A percentile compares a stretch with the other conserved stretches of the same genome.
Conservation (phyloP, 2,888 invertebrate species). For the Thumatha senex region DNA sequence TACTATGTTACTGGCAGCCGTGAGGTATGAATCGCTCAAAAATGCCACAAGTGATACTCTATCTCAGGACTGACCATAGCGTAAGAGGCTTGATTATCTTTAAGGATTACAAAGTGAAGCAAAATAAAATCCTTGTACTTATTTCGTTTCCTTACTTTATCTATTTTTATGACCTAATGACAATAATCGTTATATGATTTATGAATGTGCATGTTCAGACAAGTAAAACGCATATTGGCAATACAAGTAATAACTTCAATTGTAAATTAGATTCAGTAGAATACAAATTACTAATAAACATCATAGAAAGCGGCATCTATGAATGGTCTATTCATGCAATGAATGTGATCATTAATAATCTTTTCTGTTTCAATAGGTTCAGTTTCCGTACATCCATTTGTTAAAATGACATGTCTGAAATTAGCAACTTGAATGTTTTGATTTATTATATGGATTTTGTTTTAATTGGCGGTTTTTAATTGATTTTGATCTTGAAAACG, state of each 20-base stretch:
- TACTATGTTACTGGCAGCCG: too few species aligned
- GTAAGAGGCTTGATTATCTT: too few species aligned
- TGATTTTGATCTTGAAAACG: not conserved
- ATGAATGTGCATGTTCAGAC: constrained; percentile 33
- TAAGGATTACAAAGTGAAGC: too few species aligned
- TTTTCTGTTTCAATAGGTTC: constrained; percentile 48
- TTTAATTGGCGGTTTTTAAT: constrained; percentile 3
- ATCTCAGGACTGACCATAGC: too few species aligned
- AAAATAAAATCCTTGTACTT: too few species aligned
- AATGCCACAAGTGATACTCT: too few species aligned
- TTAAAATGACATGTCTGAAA: constrained; percentile 42
- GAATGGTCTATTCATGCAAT: constrained; percentile 53
- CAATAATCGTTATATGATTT: constrained; percentile 27
- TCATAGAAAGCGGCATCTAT: constrained; percentile 45
- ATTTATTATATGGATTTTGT: constrained; percentile 28
- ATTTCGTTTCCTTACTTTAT: too few species aligned
- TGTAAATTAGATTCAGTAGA: constrained; percentile 50
- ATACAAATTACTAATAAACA: constrained; percentile 50
- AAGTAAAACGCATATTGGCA: constrained; percentile 22
- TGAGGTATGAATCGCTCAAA: too few species aligned
- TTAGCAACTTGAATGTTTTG: constrained; percentile 39
- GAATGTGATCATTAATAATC: constrained; percentile 55
- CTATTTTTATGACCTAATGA: constrained; percentile 10
- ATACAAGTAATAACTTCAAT: constrained; percentile 33
- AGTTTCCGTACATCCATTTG: constrained; percentile 40